phyloP scores from a whole-genome alignment of 2,888 invertebrate genomes.

The Leptopterna dolabrata region DNA sequence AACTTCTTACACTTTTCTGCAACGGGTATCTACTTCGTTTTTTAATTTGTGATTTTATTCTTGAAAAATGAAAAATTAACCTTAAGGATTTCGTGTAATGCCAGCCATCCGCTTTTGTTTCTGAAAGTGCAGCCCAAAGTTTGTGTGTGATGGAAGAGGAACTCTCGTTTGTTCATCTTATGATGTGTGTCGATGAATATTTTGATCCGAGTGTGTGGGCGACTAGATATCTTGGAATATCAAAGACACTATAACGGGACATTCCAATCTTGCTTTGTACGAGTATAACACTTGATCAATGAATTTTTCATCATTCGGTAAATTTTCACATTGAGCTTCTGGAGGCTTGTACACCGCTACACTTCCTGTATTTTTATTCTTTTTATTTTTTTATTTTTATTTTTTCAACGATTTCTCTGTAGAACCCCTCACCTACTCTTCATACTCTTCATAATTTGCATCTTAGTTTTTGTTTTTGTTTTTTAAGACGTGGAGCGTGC shows the following conservation, averaged over 20 bases:
- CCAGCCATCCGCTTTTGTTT: constrained; percentile 51
- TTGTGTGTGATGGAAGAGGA: constrained; percentile 57
- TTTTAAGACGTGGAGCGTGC: too few relatives aligned
- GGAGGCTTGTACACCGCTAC: too few relatives aligned
- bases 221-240: not conserved
- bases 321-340: too few relatives aligned
- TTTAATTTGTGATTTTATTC: not conserved
- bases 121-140: not conserved
- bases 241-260: constrained; percentile 2
- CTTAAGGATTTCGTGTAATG: constrained; percentile 16
- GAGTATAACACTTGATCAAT: not conserved
- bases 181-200: not conserved
- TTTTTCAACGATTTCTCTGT: too few relatives aligned
- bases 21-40: not conserved
- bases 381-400: not conserved
- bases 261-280: not conserved
- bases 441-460: not conserved
- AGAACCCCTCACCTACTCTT: not conserved
- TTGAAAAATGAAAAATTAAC: constrained; percentile 40
- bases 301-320: not conserved
- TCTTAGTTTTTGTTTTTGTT: not conserved
- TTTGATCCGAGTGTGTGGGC: not conserved
- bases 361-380: not conserved
- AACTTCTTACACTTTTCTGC: not conserved
- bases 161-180: constrained; percentile 47